Evolutionary conservation across 2,797 vertebrate species (phyloP).

Genomic region (Lacerta agilis): DNA sequence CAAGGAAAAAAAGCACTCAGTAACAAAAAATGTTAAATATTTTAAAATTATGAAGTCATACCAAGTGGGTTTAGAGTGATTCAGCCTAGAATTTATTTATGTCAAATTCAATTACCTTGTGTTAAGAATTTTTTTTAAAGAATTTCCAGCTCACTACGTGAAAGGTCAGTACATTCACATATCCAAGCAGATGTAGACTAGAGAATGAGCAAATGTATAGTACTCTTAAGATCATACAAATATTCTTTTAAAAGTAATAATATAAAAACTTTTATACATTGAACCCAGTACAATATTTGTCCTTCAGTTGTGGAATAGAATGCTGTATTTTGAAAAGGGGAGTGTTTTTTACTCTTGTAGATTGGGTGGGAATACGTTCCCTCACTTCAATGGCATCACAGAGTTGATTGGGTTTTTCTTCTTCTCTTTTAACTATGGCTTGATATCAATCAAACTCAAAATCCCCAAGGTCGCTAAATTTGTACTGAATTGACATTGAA

Average conservation of each 20-base stretch:
- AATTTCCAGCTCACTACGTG: slow-evolving; percentile 10
- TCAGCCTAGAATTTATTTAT: slow-evolving; percentile 35
- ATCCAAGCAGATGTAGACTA: not conserved
- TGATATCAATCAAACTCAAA: slow-evolving; percentile 48
- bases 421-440: slow-evolving; percentile 10
- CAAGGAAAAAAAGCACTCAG: slow-evolving; percentile 43
- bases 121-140: slow-evolving; percentile 11
- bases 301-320: slow-evolving; percentile 50
- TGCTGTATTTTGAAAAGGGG: slow-evolving; percentile 45
- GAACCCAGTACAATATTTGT: slow-evolving; percentile 60
- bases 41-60: slow-evolving; percentile 59
- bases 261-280: slow-evolving; percentile 39
- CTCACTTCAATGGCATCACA: slow-evolving; percentile 65
- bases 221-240: slow-evolving; percentile 10
- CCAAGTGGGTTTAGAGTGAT: slow-evolving; percentile 27
- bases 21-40: slow-evolving; percentile 45
- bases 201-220: slow-evolving; percentile 34
- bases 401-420: slow-evolving; percentile 32
- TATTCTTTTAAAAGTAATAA: slow-evolving; percentile 20
- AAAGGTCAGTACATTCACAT: not conserved
- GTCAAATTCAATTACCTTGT: slow-evolving; percentile 27
- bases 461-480: slow-evolving; percentile 32
- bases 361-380: slow-evolving; percentile 54
- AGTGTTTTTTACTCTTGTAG: slow-evolving; percentile 50
- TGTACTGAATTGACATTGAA: slow-evolving; percentile 35